Percentiles rank a stretch among this genome's conserved stretches.
These are phyloP conservation scores for Plemyria rubiginata DNA, from an alignment of 2,888 invertebrate species.

Conservation along the genomic window DNA sequence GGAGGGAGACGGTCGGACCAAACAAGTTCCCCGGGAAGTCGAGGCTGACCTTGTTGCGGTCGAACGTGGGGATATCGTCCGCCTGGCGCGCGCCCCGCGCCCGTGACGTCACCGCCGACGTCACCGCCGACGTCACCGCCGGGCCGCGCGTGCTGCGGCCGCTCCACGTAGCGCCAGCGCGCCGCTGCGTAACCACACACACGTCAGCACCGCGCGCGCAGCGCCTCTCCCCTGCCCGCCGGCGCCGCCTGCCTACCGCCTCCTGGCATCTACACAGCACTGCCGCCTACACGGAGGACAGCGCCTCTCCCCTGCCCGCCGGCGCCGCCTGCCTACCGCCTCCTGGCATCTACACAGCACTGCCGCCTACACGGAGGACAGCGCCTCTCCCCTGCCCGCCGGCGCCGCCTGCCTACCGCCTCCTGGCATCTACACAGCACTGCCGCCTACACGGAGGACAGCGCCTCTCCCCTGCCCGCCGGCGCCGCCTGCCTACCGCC, in stretches of 20 bases:
- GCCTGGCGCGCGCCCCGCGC: slow-evolving; percentile 35
- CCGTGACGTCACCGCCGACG: slow-evolving; percentile 31
- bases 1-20: slow-evolving; percentile 87
- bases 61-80: slow-evolving; percentile 86
- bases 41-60: slow-evolving; percentile 87
- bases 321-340: background rate
- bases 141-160: slow-evolving; percentile 47
- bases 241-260: background rate
- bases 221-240: slow-evolving; percentile 18
- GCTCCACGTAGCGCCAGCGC: slow-evolving; percentile 66
- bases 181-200: slow-evolving; percentile 46
- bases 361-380: background rate
- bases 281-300: background rate
- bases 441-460: background rate
- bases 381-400: slow-evolving; percentile 18
- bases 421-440: background rate
- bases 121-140: slow-evolving; percentile 31
- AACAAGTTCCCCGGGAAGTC: slow-evolving; percentile 87
- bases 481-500: background rate
- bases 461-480: slow-evolving; percentile 18
- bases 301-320: slow-evolving; percentile 18
- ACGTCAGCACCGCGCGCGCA: slow-evolving; percentile 4
- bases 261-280: background rate
- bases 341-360: background rate
- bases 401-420: background rate